A percentile compares a stretch with the other conserved stretches of the same genome.
phyloP scores from a whole-genome alignment of 1,140 invertebrate genomes.

The Stegodyphus mimosarum region DNA sequence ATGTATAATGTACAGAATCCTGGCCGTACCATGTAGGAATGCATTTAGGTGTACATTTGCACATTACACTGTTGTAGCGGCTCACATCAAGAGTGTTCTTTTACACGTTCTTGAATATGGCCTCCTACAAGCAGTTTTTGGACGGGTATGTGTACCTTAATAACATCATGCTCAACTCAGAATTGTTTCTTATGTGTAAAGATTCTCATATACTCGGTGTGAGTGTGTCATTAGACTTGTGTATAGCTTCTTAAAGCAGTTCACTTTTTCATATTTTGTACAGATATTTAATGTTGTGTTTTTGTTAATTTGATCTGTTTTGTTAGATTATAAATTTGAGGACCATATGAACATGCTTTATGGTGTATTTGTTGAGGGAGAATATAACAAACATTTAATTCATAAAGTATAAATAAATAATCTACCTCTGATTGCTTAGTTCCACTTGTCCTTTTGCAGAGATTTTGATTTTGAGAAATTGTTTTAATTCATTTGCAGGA shows the following conservation, averaged over 20 bases:
- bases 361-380: background rate
- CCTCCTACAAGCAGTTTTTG: conserved; percentile 9
- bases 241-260: conserved; percentile 7
- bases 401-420: background rate
- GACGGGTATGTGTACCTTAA: conserved; percentile 58
- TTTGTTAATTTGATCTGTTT: conserved; percentile 18
- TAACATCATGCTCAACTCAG: conserved; percentile 51
- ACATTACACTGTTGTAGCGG: conserved; percentile 33
- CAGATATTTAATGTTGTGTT: conserved; percentile 30
- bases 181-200: conserved; percentile 43
- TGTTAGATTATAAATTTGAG: background rate
- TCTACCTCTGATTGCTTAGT: too few species aligned
- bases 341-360: background rate
- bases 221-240: conserved; percentile 6
- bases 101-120: background rate
- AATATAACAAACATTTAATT: background rate
- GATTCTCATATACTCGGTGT: conserved; percentile 26
- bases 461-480: too few species aligned
- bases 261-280: conserved; percentile 9
- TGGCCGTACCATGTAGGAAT: conserved; percentile 53
- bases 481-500: too few species aligned
- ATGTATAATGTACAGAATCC: conserved; percentile 53
- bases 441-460: too few species aligned
- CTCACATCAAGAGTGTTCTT: background rate
- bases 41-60: conserved; percentile 55